Evolutionary conservation across 2,113 vertebrate species (phyloP).

Genomic region (Corythornis vintsioides): DNA sequence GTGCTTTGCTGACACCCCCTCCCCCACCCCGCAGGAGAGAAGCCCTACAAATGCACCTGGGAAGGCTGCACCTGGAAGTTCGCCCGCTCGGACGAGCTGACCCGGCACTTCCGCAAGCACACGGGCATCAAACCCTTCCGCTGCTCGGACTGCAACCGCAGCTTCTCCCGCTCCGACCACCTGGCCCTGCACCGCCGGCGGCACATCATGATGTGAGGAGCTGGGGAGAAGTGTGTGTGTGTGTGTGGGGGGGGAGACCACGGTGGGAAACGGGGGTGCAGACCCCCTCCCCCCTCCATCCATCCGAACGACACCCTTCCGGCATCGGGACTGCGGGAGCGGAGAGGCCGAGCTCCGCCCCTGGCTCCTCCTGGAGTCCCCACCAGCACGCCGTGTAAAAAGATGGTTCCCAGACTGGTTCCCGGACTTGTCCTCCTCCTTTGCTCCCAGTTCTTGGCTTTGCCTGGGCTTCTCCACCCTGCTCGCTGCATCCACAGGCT

Average conservation of each 20-base stretch:
- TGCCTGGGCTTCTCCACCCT: neutral
- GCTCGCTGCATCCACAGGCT: neutral
- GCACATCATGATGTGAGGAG: constrained; percentile 93
- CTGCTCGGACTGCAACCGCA: constrained; percentile 94
- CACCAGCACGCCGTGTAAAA: neutral
- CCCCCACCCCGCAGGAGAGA: constrained; percentile 83
- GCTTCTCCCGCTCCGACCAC: constrained; percentile 97
- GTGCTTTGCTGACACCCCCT: too few species aligned
- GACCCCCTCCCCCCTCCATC: neutral
- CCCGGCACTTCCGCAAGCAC: constrained; percentile 96
- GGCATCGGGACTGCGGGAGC: neutral
- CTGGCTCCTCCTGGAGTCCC: neutral
- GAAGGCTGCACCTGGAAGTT: constrained; percentile 96
- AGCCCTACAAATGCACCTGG: constrained; percentile 96
- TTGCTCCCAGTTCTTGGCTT: neutral
- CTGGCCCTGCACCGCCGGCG: constrained; percentile 93
- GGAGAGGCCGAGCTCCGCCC: neutral
- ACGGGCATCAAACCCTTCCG: constrained; percentile 98
- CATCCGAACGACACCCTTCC: neutral
- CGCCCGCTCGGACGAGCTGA: constrained; percentile 94
- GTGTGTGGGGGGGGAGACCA: neutral
- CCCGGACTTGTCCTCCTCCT: neutral
- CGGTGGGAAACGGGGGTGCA: neutral
- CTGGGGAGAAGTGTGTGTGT: neutral
- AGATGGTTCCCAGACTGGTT: neutral